phyloP scores from a whole-genome alignment of 2,797 vertebrate species.

The Cryptoblepharus egeriae region DNA sequence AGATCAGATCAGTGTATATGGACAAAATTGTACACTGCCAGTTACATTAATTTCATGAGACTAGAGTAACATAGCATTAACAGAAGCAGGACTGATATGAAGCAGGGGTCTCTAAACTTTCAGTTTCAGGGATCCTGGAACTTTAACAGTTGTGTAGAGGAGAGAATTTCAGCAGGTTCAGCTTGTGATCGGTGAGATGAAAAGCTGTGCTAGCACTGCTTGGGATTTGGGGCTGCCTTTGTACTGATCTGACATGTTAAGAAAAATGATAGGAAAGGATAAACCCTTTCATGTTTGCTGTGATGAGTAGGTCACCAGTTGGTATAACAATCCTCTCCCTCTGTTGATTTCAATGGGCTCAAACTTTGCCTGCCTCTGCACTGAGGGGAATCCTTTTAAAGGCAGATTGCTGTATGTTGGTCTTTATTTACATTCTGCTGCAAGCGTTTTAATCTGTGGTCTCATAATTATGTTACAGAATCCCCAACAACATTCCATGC shows the following conservation, averaged over 20 bases:
- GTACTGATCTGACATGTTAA: neutral
- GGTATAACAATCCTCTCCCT: constrained; percentile 19
- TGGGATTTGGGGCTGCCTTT: too few relatives aligned
- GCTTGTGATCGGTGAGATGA: too few relatives aligned
- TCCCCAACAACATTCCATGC: neutral
- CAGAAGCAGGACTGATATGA: accelerated
- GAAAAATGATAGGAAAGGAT: neutral
- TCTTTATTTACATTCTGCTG: neutral
- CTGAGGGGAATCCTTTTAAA: neutral
- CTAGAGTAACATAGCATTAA: neutral
- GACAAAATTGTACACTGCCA: neutral
- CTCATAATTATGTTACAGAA: neutral
- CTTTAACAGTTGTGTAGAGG: too few relatives aligned
- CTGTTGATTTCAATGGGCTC: neutral
- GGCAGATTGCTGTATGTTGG: neutral
- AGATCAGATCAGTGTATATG: constrained; percentile 10
- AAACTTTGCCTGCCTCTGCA: constrained; percentile 2
- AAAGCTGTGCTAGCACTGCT: too few relatives aligned
- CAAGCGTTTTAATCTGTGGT: neutral
- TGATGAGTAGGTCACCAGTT: neutral
- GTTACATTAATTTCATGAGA: neutral
- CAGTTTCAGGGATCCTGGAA: too few relatives aligned
- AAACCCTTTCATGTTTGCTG: neutral
- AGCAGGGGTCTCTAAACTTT: too few relatives aligned
- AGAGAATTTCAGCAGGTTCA: too few relatives aligned